Percentiles rank a stretch among this genome's conserved stretches.
Conservation (phyloP, 2,888 invertebrate species). For the Rambutsinella grinnellia region DNA sequence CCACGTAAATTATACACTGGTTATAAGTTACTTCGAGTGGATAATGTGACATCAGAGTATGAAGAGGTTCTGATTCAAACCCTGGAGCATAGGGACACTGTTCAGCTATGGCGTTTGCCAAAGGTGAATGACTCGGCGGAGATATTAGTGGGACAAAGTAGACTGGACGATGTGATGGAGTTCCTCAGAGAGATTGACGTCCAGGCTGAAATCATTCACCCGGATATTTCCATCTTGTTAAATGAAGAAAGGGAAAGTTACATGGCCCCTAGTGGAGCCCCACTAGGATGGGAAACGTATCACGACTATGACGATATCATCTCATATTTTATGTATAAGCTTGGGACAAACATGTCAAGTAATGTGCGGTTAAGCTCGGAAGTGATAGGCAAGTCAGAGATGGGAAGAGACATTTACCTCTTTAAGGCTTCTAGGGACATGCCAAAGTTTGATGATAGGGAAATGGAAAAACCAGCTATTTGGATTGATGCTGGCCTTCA, state of each 20-base stretch:
- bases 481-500: conserved; percentile 75
- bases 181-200: conserved; percentile 36
- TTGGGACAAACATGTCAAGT: background rate
- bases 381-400: conserved; percentile 30
- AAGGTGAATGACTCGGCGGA: conserved; percentile 31
- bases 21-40: conserved; percentile 27
- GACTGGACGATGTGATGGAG: conserved; percentile 28
- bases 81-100: conserved; percentile 35
- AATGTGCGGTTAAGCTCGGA: background rate
- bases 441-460: too few species aligned
- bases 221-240: conserved; percentile 21
- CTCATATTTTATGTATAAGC: conserved; percentile 21
- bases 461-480: conserved; percentile 27
- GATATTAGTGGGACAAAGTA: conserved; percentile 30
- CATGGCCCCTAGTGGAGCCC: conserved; percentile 11
- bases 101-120: conserved; percentile 45
- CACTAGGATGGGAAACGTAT: conserved; percentile 19
- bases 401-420: conserved; percentile 30
- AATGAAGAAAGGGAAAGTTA: conserved; percentile 38
- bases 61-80: conserved; percentile 25
- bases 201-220: conserved; percentile 22
- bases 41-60: conserved; percentile 32
- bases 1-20: conserved; percentile 23
- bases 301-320: conserved; percentile 46
- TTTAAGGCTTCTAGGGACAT: conserved; percentile 9